phyloP scores from a whole-genome alignment of 2,797 vertebrate species.

The Mallotus villosus region DNA sequence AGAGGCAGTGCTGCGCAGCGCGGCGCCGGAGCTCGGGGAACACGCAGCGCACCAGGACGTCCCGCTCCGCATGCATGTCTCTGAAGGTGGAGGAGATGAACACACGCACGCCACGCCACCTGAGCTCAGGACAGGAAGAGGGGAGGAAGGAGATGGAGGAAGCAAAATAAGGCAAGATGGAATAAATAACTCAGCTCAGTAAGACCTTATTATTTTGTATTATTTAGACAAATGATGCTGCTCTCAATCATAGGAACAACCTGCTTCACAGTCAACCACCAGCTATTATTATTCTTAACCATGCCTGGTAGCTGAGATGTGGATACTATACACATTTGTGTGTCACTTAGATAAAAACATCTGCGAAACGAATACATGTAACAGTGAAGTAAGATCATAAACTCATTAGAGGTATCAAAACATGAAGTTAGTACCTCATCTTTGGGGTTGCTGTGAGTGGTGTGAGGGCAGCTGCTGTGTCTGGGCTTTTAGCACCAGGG shows the following conservation, averaged over 20 bases:
- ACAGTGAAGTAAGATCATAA: too few species aligned
- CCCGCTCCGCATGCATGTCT: constrained; percentile 89
- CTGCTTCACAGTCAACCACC: too few species aligned
- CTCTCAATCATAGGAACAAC: too few species aligned
- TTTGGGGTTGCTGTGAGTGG: constrained; percentile 63
- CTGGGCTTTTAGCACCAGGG: constrained; percentile 33
- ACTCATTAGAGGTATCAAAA: too few species aligned
- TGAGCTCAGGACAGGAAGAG: constrained; percentile 40
- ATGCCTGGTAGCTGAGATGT: too few species aligned
- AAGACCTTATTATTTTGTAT: too few species aligned
- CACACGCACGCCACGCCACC: constrained; percentile 81
- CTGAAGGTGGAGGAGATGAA: constrained; percentile 92
- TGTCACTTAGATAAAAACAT: too few species aligned
- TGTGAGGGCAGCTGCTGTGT: constrained; percentile 22
- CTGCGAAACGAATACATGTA: too few species aligned
- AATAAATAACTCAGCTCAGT: too few species aligned
- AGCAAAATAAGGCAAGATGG: neutral
- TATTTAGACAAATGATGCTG: too few species aligned
- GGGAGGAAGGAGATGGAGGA: neutral
- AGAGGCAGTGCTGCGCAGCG: constrained; percentile 69
- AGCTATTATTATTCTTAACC: too few species aligned
- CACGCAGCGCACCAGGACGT: constrained; percentile 79
- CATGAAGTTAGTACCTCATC: constrained; percentile 61
- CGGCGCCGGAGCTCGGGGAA: constrained; percentile 84
- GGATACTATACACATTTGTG: too few species aligned